A percentile compares a stretch with the other conserved stretches of the same genome.
Evolutionary conservation across 2,797 vertebrate genomes (phyloP).

Genomic region (Remorina albescens): DNA sequence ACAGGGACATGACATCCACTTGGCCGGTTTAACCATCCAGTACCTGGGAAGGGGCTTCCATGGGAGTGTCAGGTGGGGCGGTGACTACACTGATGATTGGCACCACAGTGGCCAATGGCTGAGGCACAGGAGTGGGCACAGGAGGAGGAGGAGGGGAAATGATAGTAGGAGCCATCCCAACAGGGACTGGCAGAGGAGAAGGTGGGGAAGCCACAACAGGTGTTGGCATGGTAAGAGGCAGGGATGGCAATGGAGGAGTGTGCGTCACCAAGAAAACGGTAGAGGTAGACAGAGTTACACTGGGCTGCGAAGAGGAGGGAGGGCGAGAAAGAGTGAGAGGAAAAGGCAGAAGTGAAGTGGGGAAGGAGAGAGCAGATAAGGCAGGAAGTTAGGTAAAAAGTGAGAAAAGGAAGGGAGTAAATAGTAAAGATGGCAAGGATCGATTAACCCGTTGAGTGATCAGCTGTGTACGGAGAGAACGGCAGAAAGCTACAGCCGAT

Average conservation of each 20-base stretch:
- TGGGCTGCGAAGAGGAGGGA: slow-evolving; percentile 75
- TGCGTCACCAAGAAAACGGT: slow-evolving; percentile 73
- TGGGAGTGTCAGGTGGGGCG: slow-evolving; percentile 86
- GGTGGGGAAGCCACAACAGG: slow-evolving; percentile 84
- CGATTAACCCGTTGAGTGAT: slow-evolving; percentile 35
- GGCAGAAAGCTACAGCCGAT: background rate
- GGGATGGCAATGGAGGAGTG: slow-evolving; percentile 81
- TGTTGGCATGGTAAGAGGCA: slow-evolving; percentile 85
- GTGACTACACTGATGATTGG: slow-evolving; percentile 92
- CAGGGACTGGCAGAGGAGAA: slow-evolving; percentile 66
- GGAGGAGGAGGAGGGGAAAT: slow-evolving; percentile 74
- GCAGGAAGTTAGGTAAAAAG: slow-evolving; percentile 18
- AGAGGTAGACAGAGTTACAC: slow-evolving; percentile 82
- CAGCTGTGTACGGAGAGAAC: slow-evolving; percentile 15
- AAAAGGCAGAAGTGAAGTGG: slow-evolving; percentile 51
- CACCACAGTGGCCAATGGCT: slow-evolving; percentile 88
- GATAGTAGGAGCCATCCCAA: slow-evolving; percentile 63
- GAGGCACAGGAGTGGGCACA: slow-evolving; percentile 85
- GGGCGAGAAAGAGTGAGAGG: slow-evolving; percentile 79
- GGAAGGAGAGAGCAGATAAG: slow-evolving; percentile 25
- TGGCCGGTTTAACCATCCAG: slow-evolving; percentile 49
- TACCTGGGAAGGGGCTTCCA: slow-evolving; percentile 94
- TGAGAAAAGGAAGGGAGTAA: slow-evolving; percentile 16
- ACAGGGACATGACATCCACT: slow-evolving; percentile 31
- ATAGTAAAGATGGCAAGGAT: slow-evolving; percentile 32